Percentiles rank a stretch among this genome's conserved stretches.
Evolutionary conservation across 2,113 vertebrate species (phyloP).

Genomic region (Etheostoma spectabile): DNA sequence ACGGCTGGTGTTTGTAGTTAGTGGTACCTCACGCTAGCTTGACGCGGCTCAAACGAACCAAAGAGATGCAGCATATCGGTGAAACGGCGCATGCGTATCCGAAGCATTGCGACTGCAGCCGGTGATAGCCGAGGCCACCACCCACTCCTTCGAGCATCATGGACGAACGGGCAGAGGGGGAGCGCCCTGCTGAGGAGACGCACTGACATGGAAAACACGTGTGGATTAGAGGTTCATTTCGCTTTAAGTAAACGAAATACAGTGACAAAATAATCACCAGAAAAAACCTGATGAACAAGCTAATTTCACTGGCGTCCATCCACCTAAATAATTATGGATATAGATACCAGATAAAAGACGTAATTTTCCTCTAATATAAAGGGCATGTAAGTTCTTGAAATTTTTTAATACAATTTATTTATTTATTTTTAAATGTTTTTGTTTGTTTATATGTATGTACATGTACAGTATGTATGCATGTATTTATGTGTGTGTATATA

Average conservation of each 20-base stretch:
- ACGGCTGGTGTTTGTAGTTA: accelerated
- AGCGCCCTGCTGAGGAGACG: background rate
- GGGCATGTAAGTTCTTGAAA: background rate
- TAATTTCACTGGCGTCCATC: background rate
- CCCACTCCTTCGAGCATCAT: conserved; percentile 31
- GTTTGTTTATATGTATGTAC: no score
- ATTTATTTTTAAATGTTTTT: no score
- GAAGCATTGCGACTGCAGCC: background rate
- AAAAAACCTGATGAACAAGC: background rate
- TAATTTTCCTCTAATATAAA: background rate
- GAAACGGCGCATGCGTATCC: conserved; percentile 56
- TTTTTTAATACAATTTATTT: no score
- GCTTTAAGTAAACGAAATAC: background rate
- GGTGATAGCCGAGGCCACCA: conserved; percentile 57
- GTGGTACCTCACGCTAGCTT: conserved; percentile 2
- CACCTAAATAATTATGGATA: background rate
- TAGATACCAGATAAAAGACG: background rate
- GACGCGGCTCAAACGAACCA: conserved; percentile 28
- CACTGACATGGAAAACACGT: no score
- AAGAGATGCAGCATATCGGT: conserved; percentile 49
- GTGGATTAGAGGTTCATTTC: background rate
- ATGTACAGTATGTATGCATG: no score
- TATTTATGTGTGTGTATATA: no score
- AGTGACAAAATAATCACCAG: background rate
- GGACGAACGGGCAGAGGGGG: background rate